phyloP scores from a whole-genome alignment of 1,140 invertebrate genomes.

The Pachypsylla venusta region DNA sequence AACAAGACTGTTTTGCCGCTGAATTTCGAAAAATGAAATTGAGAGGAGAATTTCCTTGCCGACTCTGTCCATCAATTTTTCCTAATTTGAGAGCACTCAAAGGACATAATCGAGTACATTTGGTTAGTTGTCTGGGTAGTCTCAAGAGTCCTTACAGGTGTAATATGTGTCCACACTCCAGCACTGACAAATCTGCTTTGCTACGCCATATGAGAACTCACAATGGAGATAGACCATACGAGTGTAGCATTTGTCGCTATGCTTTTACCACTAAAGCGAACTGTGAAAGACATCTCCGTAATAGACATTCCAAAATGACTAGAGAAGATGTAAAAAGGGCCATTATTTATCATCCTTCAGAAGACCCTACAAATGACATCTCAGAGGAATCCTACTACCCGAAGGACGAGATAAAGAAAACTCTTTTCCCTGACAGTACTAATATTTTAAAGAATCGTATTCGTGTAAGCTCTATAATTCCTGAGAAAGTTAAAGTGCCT shows the following conservation, averaged over 20 bases:
- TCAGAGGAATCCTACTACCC: conserved; percentile 3
- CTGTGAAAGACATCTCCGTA: conserved; percentile 75
- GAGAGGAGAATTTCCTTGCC: conserved; percentile 73
- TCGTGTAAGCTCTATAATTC: background rate
- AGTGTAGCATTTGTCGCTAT: conserved; percentile 84
- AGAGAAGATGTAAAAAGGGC: conserved; percentile 73
- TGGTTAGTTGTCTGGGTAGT: conserved; percentile 40
- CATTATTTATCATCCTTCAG: conserved; percentile 70
- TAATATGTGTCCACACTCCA: conserved; percentile 80
- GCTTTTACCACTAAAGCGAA: conserved; percentile 93
- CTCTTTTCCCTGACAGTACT: conserved; percentile 17
- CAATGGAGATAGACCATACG: conserved; percentile 86
- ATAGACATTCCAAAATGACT: conserved; percentile 69
- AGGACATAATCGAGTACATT: conserved; percentile 68
- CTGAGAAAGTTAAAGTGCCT: background rate
- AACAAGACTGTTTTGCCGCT: conserved; percentile 60
- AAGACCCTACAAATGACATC: conserved; percentile 55
- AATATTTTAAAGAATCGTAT: background rate
- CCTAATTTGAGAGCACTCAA: conserved; percentile 78
- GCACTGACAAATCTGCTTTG: conserved; percentile 76
- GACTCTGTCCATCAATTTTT: conserved; percentile 66
- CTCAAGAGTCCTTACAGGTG: conserved; percentile 65
- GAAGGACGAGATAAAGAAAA: conserved; percentile 19
- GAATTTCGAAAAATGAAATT: conserved; percentile 73
- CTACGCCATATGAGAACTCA: conserved; percentile 81